Base-by-base conservation (phyloP, 2,797 vertebrate species). In the Crenichthys baileyi region DNA sequence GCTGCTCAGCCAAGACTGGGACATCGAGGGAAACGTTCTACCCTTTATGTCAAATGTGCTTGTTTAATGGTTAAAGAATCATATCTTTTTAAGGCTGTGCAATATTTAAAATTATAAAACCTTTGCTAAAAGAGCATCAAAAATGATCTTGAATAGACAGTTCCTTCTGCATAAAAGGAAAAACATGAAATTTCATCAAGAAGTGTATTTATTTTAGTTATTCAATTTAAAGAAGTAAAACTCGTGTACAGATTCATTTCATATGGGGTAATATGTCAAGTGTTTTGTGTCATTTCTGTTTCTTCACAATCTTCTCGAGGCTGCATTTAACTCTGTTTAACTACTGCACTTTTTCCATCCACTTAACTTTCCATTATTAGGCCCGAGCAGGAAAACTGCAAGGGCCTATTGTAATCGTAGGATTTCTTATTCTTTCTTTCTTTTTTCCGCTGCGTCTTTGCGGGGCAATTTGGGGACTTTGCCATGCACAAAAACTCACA, bases 1-100 rank as follows among this genome's bases (percentile, higher is more conserved):
- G 81, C 75, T 85, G 79, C 90, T 77, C 75, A 63, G 82, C 74
- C 55, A 65, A 76, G 72, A 80, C 73, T 60, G 29, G 79, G 79
- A 86, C 58, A 79, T 87, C 51, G 68, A 91, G 85, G 83, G 68
- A 88, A 89, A 88, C 16, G 71, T 86, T 77, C 75, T 31, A 51
- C 55, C 41, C 29, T 36, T 68, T 36, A 76, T 41, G 60, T 36
- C 18, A 16, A 44, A 44, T 44, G 13, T 24, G 65, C 65, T 44
- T 13, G 36, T 41, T 67, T 44, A n/a, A 44, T 24, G 7, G 39
- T 24, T 13, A 24, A 44, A 24, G 36, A 67, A 13, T 55, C 39
- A 44, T 3, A 20, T 18, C 8, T 12, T n/a, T 44, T 22, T 7
- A 24, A 11, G 20, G 36, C 7, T 13, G 24, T 44, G 7, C 11